A percentile compares a stretch with the other conserved stretches of the same genome.
Conservation (phyloP, 2,797 vertebrate species). For the Serranus cabrilla region DNA sequence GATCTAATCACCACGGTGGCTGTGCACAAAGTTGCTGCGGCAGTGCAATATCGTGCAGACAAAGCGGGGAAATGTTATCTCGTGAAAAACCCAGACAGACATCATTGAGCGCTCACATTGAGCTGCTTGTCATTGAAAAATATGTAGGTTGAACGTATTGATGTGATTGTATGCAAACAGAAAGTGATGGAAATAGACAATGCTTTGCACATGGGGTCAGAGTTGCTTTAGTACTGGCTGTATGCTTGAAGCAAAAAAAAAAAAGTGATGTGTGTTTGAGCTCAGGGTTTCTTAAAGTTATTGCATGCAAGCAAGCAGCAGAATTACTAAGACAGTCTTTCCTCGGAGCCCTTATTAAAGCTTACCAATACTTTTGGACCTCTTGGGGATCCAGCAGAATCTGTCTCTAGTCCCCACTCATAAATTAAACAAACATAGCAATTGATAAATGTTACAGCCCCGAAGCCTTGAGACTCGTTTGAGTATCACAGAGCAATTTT, state of each 20-base stretch:
- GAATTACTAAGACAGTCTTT: constrained; percentile 15
- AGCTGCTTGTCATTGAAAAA: constrained; percentile 19
- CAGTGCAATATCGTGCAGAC: neutral
- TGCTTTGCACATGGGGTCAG: constrained; percentile 7
- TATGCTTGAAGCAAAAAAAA: neutral
- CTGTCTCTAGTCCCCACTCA: neutral
- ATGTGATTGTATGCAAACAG: constrained; percentile 1
- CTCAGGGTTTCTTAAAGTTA: neutral
- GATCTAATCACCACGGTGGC: constrained; percentile 51
- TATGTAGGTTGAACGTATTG: constrained; percentile 9
- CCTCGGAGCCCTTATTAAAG: constrained; percentile 12
- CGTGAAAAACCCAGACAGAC: constrained; percentile 13
- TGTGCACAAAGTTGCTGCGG: constrained; percentile 24
- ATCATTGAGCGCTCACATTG: neutral
- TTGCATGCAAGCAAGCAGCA: constrained; percentile 1
- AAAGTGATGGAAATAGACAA: constrained; percentile 14
- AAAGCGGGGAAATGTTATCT: neutral
- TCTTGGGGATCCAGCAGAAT: constrained; percentile 14
- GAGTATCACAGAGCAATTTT: constrained; percentile 2
- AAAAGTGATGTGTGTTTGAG: neutral
- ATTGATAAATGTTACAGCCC: constrained; percentile 13
- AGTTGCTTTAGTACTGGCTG: constrained; percentile 14
- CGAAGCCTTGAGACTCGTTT: neutral
- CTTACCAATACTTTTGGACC: neutral
- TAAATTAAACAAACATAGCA: constrained; percentile 18